Evolutionary conservation across 2,888 invertebrate species (phyloP), one percentile per base, ranked within the genome.

Genomic region (Caenorhabditis zanzibari): DNA sequence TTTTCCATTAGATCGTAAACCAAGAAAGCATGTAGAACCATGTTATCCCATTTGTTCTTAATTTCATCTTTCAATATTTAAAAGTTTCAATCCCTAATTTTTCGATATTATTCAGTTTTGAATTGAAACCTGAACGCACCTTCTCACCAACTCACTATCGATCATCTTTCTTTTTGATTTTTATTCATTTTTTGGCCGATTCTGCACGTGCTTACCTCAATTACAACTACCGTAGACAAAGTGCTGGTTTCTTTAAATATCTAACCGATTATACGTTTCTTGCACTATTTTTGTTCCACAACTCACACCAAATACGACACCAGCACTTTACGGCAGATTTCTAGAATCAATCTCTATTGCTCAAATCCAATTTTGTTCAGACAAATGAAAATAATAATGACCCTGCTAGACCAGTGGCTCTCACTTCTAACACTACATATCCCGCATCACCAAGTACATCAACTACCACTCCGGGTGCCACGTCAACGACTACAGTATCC

Each of bases 151-250:
- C 44, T 44, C 41, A 32, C 71, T 71, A 22, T 49, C 26, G 14
- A 61, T 58, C 14, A 32, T 49, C 49, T 49, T 3, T 35, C 52
- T 26, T 12, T 44, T 81, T 56, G 5, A 10, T 38, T 38, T 38
- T 69, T n/a, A 74, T 66, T 66, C 58, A n/a, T 44, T 72, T 47
- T 44, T 72, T 47, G 35, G 81, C 81, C 76, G 81, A 76, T 82
- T 76, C 72, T 76, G 82, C 82, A 82, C 82, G 82, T 82, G 82
- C 82, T 82, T 82, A 76, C 72, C 82, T 68, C 75, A 64, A 72
- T 61, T 54, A 44, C 14, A 47, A 19, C 19, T 26, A 54, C 76
- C 69, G 38, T 75, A 71, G 63, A 68, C 59, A 80, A 74, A 71
- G 69, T 74, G 71, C 73, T 72, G 66, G 72, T 72, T 56, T 68